Base-by-base conservation (phyloP, 2,888 invertebrate genomes). In the Drosophila infuscata region DNA sequence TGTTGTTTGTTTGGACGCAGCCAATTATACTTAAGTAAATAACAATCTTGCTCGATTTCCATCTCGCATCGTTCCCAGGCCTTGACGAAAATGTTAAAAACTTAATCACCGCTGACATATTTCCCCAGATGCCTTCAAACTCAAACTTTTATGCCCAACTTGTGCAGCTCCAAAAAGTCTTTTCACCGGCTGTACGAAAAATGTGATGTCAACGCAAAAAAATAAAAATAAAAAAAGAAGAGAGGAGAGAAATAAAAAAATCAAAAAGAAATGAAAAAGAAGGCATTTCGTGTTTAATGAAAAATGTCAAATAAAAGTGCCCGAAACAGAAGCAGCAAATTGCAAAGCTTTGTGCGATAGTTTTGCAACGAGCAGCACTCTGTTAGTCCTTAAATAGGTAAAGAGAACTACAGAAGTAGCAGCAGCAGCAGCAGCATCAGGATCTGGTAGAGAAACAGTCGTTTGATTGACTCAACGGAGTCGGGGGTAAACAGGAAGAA, bases 261-360 rank as follows among this genome's bases (percentile, higher is more conserved):
- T 52, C 8, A 46, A 64, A 60, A 35, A 36, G 46, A 61, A 46
- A 25, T 29, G 43, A 66, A 57, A 68, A 65, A 70, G 80, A 88
- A 85, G 78, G 86, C 90, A 88, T 88, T 82, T 85, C 58, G 83
- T 85, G 86, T 88, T 88, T 88, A 89, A 89, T 86, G 90, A 89
- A 86, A 86, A 89, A 86, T 85, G 88, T 88, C 90, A 85, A 86
- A 86, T 86, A 89, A 86, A 86, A 89, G 85, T 86, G 86, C 81
- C 78, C 83, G 78, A 83, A 82, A 89, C 88, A 88, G 84, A 85
- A 74, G 60, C 70, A 69, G 80, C 80, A 88, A 85, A 86, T 83
- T 89, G 86, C 86, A 73, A 74, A 70, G 88, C 85, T 89, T 89
- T 80, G 87, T 88, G 88, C 89, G 74, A 81, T 86, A 82, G 74